These are phyloP conservation scores for Odontophorus gujanensis DNA, from an alignment of 2,113 vertebrate species.

Conservation along the genomic window DNA sequence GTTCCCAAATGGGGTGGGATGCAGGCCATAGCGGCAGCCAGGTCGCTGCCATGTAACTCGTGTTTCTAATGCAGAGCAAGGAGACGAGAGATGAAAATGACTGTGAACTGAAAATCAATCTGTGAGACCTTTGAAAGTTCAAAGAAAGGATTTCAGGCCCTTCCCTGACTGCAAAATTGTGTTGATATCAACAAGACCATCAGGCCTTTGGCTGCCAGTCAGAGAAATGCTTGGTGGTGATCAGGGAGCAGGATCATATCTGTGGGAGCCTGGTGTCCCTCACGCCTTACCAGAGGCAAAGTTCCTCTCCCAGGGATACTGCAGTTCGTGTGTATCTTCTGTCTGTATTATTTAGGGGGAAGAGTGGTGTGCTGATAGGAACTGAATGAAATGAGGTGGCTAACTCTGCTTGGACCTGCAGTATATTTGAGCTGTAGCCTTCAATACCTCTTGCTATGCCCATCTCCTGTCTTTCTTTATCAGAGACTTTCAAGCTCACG, in stretches of 20 bases:
- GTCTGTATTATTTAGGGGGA: neutral
- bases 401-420: constrained; percentile 15
- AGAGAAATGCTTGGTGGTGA: neutral
- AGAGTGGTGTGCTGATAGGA: neutral
- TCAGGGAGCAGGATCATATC: neutral
- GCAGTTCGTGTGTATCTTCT: neutral
- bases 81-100: neutral
- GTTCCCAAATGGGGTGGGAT: neutral
- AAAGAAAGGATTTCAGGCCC: neutral
- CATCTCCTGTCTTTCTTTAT: neutral
- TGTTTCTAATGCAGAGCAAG: neutral
- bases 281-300: neutral
- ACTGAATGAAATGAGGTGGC: neutral
- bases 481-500: constrained; percentile 10
- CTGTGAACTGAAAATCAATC: neutral
- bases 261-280: fast-evolving
- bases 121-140: neutral
- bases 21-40: fast-evolving
- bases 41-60: neutral
- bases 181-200: neutral
- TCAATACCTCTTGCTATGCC: neutral
- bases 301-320: neutral
- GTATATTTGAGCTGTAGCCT: constrained; percentile 9
- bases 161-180: neutral
- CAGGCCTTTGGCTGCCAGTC: neutral